Evolutionary conservation across 2,888 invertebrate genomes (phyloP), one percentile per base, ranked within the genome.

Genomic region (Chrysodeixis includens): DNA sequence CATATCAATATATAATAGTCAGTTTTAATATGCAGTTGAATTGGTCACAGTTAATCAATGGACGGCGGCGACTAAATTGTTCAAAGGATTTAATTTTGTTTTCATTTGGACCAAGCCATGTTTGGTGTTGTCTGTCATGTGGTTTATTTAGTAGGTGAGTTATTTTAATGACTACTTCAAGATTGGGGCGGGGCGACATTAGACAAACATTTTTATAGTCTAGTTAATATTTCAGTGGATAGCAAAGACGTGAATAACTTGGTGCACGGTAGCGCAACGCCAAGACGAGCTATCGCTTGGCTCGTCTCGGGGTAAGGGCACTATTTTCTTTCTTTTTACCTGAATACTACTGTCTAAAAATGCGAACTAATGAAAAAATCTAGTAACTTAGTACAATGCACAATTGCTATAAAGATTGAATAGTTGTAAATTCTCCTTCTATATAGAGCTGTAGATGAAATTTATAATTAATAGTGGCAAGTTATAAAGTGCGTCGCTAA

Each of bases 391-490:
- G n/a, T n/a, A n/a, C n/a, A n/a, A n/a, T n/a, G n/a, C n/a, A n/a
- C n/a, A n/a, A n/a, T n/a, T n/a, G n/a, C n/a, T n/a, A n/a, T n/a
- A n/a, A n/a, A n/a, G n/a, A n/a, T n/a, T n/a, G n/a, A n/a, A n/a
- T n/a, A n/a, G n/a, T n/a, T n/a, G n/a, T n/a, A n/a, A n/a, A n/a
- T n/a, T n/a, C n/a, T n/a, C n/a, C n/a, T n/a, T n/a, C n/a, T n/a
- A n/a, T n/a, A n/a, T n/a, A n/a, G n/a, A n/a, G n/a, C n/a, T 26
- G 2, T 26, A 70, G 35, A 22, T 59, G 46, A 10, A 20, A 14
- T 52, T 16, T 14, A n/a, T n/a, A n/a, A n/a, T 10, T 44, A 53
- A 53, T 35, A 58, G 32, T 56, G 35, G 20, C 18, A n/a, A 52
- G 14, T 2, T 49, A 57, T 40, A 20, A 40, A 60, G 14, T 12